Evolutionary conservation across 30 jellyfish, hydroid and myxozoan species (phyloP).

Genomic region (Mastigias papua): DNA sequence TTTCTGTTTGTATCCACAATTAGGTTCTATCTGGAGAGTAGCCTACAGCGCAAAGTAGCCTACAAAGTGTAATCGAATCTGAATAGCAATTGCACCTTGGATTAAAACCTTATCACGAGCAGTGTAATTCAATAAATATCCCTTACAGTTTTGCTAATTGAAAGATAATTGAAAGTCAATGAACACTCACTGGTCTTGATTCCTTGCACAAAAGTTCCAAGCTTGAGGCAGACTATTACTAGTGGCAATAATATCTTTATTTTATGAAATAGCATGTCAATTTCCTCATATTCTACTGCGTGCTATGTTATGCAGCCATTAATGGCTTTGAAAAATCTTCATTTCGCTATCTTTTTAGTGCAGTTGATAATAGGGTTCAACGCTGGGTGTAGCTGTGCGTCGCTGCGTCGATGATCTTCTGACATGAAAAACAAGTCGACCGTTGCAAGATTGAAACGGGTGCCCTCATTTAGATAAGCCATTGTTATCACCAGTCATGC

Average conservation of each 20-base stretch:
- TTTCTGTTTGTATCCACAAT: no score
- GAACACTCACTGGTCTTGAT: constrained; percentile 46
- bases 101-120: no score
- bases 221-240: constrained; percentile 3
- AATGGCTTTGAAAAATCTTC: constrained; percentile 9
- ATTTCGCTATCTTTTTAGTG: background rate
- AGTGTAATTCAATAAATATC: no score
- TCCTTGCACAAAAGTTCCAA: constrained; percentile 29
- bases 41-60: no score
- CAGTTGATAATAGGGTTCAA: background rate
- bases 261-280: constrained; percentile 44
- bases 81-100: no score
- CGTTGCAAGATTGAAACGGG: constrained; percentile 51
- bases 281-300: constrained; percentile 32
- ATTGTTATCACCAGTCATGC: background rate
- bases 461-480: background rate
- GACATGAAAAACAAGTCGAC: constrained; percentile 65
- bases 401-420: constrained; percentile 72
- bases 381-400: constrained; percentile 35
- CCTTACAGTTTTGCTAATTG: background rate
- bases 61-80: no score
- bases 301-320: constrained; percentile 1
- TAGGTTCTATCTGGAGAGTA: no score
- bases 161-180: constrained; percentile 14
- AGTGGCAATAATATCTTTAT: constrained; percentile 4